These are phyloP conservation scores for Hirudo medicinalis DNA, from an alignment of 1,140 invertebrate species.

Conservation along the genomic window DNA sequence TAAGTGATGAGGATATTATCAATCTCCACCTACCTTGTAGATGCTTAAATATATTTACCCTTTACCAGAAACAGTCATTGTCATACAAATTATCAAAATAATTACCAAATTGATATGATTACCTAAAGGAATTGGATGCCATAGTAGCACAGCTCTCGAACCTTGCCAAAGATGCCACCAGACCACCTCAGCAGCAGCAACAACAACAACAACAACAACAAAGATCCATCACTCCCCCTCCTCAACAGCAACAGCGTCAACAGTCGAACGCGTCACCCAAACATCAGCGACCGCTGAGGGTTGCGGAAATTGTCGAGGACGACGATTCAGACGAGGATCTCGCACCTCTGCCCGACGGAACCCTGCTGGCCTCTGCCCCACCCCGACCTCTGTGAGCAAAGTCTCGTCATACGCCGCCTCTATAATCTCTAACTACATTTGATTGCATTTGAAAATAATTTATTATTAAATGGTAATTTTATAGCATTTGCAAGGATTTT, in stretches of 20 bases:
- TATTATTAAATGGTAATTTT: neutral
- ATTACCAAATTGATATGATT: too few species aligned
- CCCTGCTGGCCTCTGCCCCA: slow-evolving; percentile 8
- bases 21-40: neutral
- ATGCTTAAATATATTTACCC: too few species aligned
- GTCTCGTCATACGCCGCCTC: neutral
- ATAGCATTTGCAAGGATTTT: neutral
- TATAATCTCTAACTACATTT: neutral
- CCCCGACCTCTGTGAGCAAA: slow-evolving; percentile 8
- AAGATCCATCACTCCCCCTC: neutral
- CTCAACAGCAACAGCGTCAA: neutral
- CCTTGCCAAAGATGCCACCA: neutral
- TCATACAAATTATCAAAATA: too few species aligned
- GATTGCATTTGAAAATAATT: neutral
- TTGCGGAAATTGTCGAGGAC: slow-evolving; percentile 2
- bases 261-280: neutral
- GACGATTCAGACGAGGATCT: slow-evolving; percentile 14
- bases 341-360: slow-evolving; percentile 14
- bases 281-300: too few species aligned
- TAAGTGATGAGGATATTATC: neutral
- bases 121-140: slow-evolving; percentile 12
- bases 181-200: neutral
- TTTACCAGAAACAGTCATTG: too few species aligned
- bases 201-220: neutral
- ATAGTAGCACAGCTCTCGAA: slow-evolving; percentile 9